These are phyloP conservation scores for Gallinago undulata DNA, from an alignment of 2,113 vertebrate genomes.

Conservation along the genomic window DNA sequence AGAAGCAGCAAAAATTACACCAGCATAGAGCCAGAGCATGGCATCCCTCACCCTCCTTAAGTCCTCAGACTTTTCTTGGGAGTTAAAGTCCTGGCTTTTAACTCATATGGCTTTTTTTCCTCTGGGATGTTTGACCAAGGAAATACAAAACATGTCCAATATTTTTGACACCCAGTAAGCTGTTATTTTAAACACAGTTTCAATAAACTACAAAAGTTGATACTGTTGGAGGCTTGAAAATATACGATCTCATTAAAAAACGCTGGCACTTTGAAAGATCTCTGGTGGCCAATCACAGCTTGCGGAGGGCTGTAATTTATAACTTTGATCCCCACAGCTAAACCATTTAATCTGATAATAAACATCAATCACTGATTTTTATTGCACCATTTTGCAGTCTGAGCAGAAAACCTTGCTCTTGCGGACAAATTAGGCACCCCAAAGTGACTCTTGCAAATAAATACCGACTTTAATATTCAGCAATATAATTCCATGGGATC, in stretches of 20 bases:
- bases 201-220: constrained; percentile 39
- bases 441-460: constrained; percentile 65
- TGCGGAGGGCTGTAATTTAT: constrained; percentile 68
- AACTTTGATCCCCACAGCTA: constrained; percentile 52
- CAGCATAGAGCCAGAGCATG: rapidly evolving
- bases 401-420: constrained; percentile 72
- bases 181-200: constrained; percentile 63
- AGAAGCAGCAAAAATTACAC: not conserved
- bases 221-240: constrained; percentile 28
- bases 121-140: constrained; percentile 4
- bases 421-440: constrained; percentile 67
- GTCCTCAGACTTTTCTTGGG: not conserved
- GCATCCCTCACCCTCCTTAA: rapidly evolving
- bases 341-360: constrained; percentile 78
- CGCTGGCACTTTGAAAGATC: constrained; percentile 66
- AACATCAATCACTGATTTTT: constrained; percentile 77
- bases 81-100: not conserved
- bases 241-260: constrained; percentile 68
- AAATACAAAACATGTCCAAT: not conserved
- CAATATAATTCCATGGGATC: constrained; percentile 5
- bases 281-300: constrained; percentile 80
- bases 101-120: not conserved
- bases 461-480: constrained; percentile 29
- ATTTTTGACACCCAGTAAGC: not conserved
- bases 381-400: constrained; percentile 73